Base-by-base conservation (phyloP, 1,140 invertebrate species). In the Musca vetustissima region DNA sequence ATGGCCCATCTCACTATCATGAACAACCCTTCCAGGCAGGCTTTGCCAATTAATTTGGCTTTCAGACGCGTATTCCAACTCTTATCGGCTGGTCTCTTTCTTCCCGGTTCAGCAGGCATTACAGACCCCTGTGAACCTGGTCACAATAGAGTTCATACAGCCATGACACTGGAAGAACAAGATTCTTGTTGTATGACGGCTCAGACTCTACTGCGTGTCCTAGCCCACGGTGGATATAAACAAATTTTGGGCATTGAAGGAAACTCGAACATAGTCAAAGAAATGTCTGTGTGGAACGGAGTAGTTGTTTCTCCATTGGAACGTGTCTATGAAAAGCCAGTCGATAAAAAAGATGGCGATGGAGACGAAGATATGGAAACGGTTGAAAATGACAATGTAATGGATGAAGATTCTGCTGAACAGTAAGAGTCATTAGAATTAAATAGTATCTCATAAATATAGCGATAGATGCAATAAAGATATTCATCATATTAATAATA, bases 1-100 rank as follows among this genome's bases (percentile, higher is more conserved):
- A 85, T 99, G 74, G 95, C 96, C 1, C 96, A 99, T 83, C 95
- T 97, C 85, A 92, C 95, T 50, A 95, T 98, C 69, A 96, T 98
- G 91, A 97, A 97, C 83, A 98, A 98, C 84, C 95, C 95, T 0
- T 92, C 90, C 61, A 84, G 96, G 43, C 95, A 97, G 84, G 95
- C 96, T 1, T 83, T 99, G 57, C 91, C 96, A 1, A 92, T 99
- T 66, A 96, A 96, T 78, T 87, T 92, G 64, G 97, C 97, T 0
- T 96, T 95, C 76, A 83, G 88, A 76, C 86, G 96, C 73, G 90
- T 93, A 52, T 88, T 99, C 57, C 95, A 98, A 74, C 85, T 99
- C 17, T 84, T 99, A 22, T 88, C 95, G 6, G 92, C 94, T n/a
- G 97, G 97, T 4, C 85, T 99, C 49, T 98, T 99, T 81, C 85